Percentiles rank a stretch among this genome's conserved stretches.
Evolutionary conservation across 2,113 vertebrate genomes (phyloP).

Genomic region (Oreochromis aureus): DNA sequence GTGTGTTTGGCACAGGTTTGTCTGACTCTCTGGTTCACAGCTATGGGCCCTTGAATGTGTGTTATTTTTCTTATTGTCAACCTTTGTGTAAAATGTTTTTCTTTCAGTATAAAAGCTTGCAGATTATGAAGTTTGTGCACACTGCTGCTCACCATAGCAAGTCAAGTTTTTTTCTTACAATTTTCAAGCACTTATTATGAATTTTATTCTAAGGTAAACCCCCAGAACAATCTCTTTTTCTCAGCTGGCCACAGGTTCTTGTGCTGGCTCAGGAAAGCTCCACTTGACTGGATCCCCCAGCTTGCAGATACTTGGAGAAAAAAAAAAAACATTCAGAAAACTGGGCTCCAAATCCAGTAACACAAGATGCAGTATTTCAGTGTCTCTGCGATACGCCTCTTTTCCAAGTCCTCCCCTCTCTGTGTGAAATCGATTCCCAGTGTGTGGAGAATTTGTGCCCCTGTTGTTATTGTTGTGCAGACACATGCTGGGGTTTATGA

Average conservation of each 20-base stretch:
- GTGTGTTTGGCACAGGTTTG: background rate
- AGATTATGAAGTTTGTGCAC: conserved; percentile 29
- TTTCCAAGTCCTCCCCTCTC: conserved; percentile 61
- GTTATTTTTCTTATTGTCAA: background rate
- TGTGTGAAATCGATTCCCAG: conserved; percentile 73
- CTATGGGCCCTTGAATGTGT: background rate
- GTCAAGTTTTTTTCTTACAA: background rate
- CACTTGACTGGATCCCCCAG: conserved; percentile 51
- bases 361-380: conserved; percentile 65
- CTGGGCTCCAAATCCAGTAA: conserved; percentile 68
- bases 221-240: conserved; percentile 57
- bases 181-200: conserved; percentile 32
- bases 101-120: background rate
- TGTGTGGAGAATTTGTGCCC: conserved; percentile 64
- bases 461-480: conserved; percentile 66
- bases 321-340: conserved; percentile 35
- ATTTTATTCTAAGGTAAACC: conserved; percentile 43
- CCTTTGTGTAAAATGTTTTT: background rate
- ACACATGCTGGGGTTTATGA: conserved; percentile 59
- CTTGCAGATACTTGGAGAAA: conserved; percentile 32
- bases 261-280: conserved; percentile 31
- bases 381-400: conserved; percentile 50
- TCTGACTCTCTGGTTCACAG: background rate
- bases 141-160: background rate
- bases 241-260: conserved; percentile 56